Evolutionary conservation across 2,888 invertebrate species (phyloP).

Genomic region (Drosophila lutescens): DNA sequence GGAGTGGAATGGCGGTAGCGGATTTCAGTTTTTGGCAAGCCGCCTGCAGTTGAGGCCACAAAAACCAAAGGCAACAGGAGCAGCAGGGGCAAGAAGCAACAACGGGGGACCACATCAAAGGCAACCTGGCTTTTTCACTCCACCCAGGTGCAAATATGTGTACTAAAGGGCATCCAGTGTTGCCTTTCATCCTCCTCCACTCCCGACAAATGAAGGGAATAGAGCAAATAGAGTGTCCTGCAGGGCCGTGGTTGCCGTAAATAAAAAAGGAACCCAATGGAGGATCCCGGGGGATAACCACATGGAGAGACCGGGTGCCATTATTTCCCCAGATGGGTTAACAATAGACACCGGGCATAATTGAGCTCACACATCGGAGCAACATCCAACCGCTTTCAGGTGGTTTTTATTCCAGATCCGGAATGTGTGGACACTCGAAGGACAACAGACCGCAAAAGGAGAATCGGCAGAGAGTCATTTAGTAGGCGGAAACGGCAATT

Average conservation of each 20-base stretch:
- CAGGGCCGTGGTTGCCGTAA: constrained; percentile 12
- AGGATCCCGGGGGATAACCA: not conserved
- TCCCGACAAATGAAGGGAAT: constrained; percentile 44
- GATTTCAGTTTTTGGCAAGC: constrained; percentile 45
- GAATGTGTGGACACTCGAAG: constrained; percentile 3
- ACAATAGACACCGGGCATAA: constrained; percentile 40
- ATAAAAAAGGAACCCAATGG: constrained; percentile 28
- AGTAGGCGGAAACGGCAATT: not conserved
- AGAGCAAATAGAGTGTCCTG: constrained; percentile 25
- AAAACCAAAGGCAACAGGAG: constrained; percentile 19
- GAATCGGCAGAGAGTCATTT: constrained; percentile 1
- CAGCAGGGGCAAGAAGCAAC: constrained; percentile 19
- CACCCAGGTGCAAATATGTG: constrained; percentile 51
- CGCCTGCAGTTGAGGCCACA: constrained; percentile 42
- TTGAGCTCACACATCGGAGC: constrained; percentile 37
- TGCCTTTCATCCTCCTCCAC: constrained; percentile 19
- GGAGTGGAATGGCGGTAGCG: constrained; percentile 42
- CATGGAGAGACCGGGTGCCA: constrained; percentile 14
- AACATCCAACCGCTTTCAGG: constrained; percentile 28
- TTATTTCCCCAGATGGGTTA: constrained; percentile 26
- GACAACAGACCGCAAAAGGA: constrained; percentile 32
- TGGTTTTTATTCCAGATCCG: constrained; percentile 15
- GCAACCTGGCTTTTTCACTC: constrained; percentile 14
- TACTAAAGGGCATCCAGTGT: constrained; percentile 38
- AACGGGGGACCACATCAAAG: constrained; percentile 47